Percentiles rank a stretch among this genome's conserved stretches.
These are phyloP conservation scores for Yasuhikotakia modesta DNA, from an alignment of 2,797 vertebrate genomes.

Conservation along the genomic window DNA sequence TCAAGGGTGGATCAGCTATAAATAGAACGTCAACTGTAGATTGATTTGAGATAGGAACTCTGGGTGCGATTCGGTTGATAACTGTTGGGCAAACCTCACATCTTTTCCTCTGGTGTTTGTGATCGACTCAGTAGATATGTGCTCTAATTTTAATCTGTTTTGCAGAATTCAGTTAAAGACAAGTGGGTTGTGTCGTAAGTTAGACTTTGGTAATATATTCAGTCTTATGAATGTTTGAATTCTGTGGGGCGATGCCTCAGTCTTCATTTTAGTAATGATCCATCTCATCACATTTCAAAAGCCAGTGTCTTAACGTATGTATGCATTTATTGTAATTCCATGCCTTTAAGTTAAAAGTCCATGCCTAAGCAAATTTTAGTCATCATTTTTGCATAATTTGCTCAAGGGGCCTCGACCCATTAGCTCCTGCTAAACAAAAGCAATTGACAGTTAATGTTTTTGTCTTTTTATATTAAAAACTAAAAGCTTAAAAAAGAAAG, in stretches of 20 bases:
- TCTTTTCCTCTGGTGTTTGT: constrained; percentile 27
- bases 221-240: background rate
- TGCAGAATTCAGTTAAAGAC: constrained; percentile 12
- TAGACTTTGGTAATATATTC: background rate
- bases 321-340: too few species aligned
- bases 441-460: too few species aligned
- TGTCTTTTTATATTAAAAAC: too few species aligned
- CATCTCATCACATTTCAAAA: background rate
- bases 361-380: too few species aligned
- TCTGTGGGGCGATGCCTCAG: too few species aligned
- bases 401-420: too few species aligned
- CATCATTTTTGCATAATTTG: too few species aligned
- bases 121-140: constrained; percentile 21
- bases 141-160: constrained; percentile 25
- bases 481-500: too few species aligned
- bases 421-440: too few species aligned
- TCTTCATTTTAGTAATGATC: background rate
- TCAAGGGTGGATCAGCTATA: constrained; percentile 60
- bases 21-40: constrained; percentile 57
- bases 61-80: constrained; percentile 42
- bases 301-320: too few species aligned
- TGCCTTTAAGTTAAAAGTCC: too few species aligned
- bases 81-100: constrained; percentile 17
- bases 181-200: background rate
- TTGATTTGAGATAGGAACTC: constrained; percentile 48